These are phyloP conservation scores for Tyrannus savana DNA, from an alignment of 2,113 vertebrate species.

Conservation along the genomic window DNA sequence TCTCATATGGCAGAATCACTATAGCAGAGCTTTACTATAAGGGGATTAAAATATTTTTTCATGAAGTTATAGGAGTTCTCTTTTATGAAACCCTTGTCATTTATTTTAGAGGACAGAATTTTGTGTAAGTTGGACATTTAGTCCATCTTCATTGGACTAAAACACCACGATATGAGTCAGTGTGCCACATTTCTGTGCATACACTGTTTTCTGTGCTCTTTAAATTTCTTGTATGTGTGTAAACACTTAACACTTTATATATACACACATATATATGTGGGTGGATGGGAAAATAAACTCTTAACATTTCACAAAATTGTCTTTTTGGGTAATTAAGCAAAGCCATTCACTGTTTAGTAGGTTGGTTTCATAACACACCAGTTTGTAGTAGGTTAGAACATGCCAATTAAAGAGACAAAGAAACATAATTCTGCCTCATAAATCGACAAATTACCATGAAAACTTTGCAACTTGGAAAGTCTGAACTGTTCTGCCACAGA, in stretches of 20 bases:
- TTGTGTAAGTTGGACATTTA: not conserved
- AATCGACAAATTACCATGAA: not conserved
- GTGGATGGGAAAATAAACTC: not conserved
- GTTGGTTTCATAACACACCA: not conserved
- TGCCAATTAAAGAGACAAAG: not conserved
- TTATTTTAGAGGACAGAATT: not conserved
- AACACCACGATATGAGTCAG: not conserved
- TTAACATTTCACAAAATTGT: not conserved
- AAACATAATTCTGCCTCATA: not conserved
- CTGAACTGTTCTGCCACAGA: not conserved
- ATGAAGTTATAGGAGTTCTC: not conserved
- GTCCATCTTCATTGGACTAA: not conserved
- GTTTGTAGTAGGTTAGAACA: not conserved
- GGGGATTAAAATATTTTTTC: not conserved
- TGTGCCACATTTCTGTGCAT: not conserved
- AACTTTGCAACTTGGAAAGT: not conserved
- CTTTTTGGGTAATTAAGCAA: not conserved
- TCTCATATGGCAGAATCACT: not conserved
- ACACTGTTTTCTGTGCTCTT: not conserved
- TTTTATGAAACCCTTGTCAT: not conserved
- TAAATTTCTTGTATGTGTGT: not conserved
- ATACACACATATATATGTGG: not conserved
- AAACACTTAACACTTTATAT: not conserved
- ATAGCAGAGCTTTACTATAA: not conserved
- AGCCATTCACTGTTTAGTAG: not conserved